A percentile compares a stretch with the other conserved stretches of the same genome.
phyloP scores from a whole-genome alignment of 2,113 vertebrate genomes.

The Centropristis striata region DNA sequence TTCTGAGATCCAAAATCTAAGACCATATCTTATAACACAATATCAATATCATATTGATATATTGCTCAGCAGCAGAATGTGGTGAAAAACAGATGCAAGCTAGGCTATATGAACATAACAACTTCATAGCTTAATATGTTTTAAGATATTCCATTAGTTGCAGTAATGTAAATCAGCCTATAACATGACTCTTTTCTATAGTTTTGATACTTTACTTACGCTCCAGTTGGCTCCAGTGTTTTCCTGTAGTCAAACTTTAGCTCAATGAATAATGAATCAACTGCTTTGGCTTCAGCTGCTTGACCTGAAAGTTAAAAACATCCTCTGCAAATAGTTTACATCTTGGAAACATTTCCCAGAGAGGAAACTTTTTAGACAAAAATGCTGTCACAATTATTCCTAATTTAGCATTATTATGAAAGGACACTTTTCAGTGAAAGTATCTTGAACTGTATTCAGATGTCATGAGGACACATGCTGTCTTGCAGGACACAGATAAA shows the following conservation, averaged over 20 bases:
- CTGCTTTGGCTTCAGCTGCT: slow-evolving; percentile 67
- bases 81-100: neutral
- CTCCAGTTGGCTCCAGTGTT: slow-evolving; percentile 19
- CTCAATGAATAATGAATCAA: slow-evolving; percentile 70
- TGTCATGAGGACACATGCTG: neutral
- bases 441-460: neutral
- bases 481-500: neutral
- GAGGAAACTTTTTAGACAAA: neutral
- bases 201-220: neutral
- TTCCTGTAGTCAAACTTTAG: slow-evolving; percentile 67
- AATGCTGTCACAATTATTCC: neutral
- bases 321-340: slow-evolving; percentile 11
- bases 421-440: neutral
- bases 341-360: neutral
- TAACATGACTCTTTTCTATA: neutral
- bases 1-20: too few species aligned
- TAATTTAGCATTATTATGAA: neutral
- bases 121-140: neutral
- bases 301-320: slow-evolving; percentile 38
- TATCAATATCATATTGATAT: too few species aligned
- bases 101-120: neutral
- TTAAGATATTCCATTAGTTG: neutral
- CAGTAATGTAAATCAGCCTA: neutral
- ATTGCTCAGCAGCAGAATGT: neutral
- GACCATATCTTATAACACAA: too few species aligned